A percentile compares a stretch with the other conserved stretches of the same genome.
Evolutionary conservation across 2,113 vertebrate genomes (phyloP).

Genomic region (Rana temporaria): DNA sequence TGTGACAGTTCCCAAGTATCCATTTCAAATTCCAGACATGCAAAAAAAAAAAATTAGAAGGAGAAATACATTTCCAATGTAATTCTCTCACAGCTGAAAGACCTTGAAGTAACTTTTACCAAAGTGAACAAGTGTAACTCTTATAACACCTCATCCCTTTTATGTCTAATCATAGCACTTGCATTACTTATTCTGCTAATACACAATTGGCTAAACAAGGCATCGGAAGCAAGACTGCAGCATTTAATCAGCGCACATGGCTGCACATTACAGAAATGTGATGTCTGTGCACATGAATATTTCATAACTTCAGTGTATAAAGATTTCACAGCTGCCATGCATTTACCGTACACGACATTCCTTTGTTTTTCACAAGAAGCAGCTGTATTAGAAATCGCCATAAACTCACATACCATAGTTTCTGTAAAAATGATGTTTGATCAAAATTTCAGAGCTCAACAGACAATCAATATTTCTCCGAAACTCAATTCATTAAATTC

Average conservation of each 20-base stretch:
- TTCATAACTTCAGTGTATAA: conserved; percentile 53
- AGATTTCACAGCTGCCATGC: conserved; percentile 32
- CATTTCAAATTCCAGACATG: too few relatives aligned
- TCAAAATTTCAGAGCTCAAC: conserved; percentile 13
- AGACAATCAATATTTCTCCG: conserved; percentile 39
- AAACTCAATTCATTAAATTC: conserved; percentile 45
- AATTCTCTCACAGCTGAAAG: too few relatives aligned
- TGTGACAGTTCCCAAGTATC: too few relatives aligned
- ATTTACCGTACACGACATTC: background rate
- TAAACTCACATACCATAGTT: conserved; percentile 12
- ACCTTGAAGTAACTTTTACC: too few relatives aligned
- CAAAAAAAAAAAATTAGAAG: too few relatives aligned
- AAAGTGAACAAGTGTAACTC: background rate
- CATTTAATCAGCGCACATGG: conserved; percentile 33
- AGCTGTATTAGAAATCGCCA: conserved; percentile 21
- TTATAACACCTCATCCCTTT: background rate
- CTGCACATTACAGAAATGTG: conserved; percentile 57
- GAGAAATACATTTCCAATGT: too few relatives aligned
- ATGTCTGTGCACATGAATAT: conserved; percentile 56
- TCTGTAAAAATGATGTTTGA: conserved; percentile 40
- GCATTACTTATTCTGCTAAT: background rate
- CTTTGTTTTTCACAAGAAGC: conserved; percentile 11
- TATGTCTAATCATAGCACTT: background rate
- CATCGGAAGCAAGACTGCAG: background rate
- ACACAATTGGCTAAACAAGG: background rate